These are phyloP conservation scores for Anabas testudineus DNA, from an alignment of 2,797 vertebrate species.

Conservation along the genomic window DNA sequence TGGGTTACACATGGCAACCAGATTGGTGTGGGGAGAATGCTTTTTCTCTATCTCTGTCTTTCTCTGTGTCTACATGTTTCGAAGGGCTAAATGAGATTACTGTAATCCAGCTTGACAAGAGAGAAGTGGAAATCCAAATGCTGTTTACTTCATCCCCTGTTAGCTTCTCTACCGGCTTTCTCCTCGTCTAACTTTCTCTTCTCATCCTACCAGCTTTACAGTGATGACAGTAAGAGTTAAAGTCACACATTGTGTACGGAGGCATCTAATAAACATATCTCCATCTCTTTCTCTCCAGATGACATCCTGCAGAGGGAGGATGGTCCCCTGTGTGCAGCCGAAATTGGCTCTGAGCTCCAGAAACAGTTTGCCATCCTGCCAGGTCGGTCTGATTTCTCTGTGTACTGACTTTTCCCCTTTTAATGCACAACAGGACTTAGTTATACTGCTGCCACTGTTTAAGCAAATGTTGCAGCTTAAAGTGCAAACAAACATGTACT, in stretches of 20 bases:
- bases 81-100: constrained; percentile 62
- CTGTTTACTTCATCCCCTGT: constrained; percentile 46
- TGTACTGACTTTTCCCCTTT: neutral
- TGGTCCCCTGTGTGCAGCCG: constrained; percentile 86
- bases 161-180: constrained; percentile 21
- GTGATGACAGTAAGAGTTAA: too few relatives aligned
- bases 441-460: neutral
- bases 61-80: constrained; percentile 31
- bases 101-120: constrained; percentile 63
- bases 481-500: neutral
- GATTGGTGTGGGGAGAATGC: neutral
- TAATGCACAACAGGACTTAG: neutral
- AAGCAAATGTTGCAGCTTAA: neutral
- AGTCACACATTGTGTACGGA: neutral
- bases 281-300: constrained; percentile 79
- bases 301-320: constrained; percentile 92
- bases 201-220: too few relatives aligned
- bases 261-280: neutral
- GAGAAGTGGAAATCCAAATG: constrained; percentile 57
- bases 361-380: constrained; percentile 93
- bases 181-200: neutral
- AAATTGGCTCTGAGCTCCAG: constrained; percentile 91
- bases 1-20: constrained; percentile 38
- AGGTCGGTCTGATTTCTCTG: constrained; percentile 77
- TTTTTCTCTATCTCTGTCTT: constrained; percentile 17